Conservation (phyloP, 2,797 vertebrate species). For the Falco biarmicus region DNA sequence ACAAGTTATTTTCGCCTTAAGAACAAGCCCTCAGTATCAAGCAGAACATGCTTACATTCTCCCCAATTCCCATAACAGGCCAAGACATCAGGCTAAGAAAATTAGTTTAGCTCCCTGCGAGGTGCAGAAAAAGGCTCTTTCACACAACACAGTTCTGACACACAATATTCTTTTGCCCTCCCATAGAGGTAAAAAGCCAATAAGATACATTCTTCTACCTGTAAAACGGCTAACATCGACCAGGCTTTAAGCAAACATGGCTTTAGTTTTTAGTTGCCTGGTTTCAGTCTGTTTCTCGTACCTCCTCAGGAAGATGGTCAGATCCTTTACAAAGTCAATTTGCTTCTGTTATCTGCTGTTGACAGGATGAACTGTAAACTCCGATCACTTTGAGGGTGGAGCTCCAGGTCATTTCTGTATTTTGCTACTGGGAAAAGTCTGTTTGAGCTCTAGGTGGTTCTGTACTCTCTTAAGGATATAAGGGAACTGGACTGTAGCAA, state of each 20-base stretch:
- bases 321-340: neutral
- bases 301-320: neutral
- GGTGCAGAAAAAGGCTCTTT: neutral
- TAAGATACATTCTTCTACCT: neutral
- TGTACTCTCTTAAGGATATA: neutral
- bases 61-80: neutral
- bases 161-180: neutral
- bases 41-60: neutral
- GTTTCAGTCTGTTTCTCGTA: neutral
- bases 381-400: neutral
- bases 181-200: neutral
- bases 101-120: neutral
- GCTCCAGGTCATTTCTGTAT: neutral
- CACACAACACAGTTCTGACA: neutral
- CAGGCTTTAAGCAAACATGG: neutral
- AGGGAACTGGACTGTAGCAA: neutral
- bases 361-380: slow-evolving; percentile 5
- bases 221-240: neutral
- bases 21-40: neutral
- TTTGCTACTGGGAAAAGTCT: neutral
- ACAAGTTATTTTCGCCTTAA: neutral
- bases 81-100: neutral
- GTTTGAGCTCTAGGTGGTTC: neutral
- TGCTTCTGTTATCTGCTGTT: neutral
- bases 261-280: neutral